phyloP scores from a whole-genome alignment of 2,888 invertebrate genomes.

The Agapetus fuscipes region DNA sequence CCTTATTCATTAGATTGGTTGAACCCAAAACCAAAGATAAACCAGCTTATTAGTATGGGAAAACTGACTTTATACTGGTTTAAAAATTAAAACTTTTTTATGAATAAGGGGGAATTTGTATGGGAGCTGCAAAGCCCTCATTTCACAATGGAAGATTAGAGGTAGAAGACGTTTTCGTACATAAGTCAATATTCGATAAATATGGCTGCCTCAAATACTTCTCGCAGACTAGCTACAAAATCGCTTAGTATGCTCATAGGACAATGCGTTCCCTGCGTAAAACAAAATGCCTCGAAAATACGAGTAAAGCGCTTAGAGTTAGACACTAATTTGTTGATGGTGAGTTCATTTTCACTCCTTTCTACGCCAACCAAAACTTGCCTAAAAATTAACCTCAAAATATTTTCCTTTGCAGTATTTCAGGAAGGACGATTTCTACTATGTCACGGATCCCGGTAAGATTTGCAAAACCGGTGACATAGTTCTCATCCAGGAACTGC shows the following conservation, averaged over 20 bases:
- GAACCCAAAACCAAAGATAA: too few species aligned
- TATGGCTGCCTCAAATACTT: too few species aligned
- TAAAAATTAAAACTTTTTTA: too few species aligned
- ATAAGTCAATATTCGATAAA: too few species aligned
- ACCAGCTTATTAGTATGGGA: too few species aligned
- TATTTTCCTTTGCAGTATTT: slow-evolving; percentile 57
- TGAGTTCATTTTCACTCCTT: slow-evolving; percentile 30
- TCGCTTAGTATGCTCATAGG: slow-evolving; percentile 67
- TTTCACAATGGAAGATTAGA: too few species aligned
- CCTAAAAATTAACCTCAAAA: slow-evolving; percentile 1
- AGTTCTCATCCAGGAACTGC: slow-evolving; percentile 66
- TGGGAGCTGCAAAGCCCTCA: too few species aligned
- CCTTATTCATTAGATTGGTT: too few species aligned
- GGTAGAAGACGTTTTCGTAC: too few species aligned
- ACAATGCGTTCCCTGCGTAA: slow-evolving; percentile 68
- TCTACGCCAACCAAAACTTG: slow-evolving; percentile 2
- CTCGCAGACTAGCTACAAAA: too few species aligned
- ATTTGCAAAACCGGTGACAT: slow-evolving; percentile 74
- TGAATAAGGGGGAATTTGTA: too few species aligned
- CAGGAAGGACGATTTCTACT: slow-evolving; percentile 58
- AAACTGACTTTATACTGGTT: too few species aligned
- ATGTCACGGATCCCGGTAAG: slow-evolving; percentile 70
- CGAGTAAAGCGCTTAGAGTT: slow-evolving; percentile 63
- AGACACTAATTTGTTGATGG: slow-evolving; percentile 71
- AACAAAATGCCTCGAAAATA: slow-evolving; percentile 71